phyloP scores from a whole-genome alignment of 2,888 invertebrate species.

The Phania funesta region DNA sequence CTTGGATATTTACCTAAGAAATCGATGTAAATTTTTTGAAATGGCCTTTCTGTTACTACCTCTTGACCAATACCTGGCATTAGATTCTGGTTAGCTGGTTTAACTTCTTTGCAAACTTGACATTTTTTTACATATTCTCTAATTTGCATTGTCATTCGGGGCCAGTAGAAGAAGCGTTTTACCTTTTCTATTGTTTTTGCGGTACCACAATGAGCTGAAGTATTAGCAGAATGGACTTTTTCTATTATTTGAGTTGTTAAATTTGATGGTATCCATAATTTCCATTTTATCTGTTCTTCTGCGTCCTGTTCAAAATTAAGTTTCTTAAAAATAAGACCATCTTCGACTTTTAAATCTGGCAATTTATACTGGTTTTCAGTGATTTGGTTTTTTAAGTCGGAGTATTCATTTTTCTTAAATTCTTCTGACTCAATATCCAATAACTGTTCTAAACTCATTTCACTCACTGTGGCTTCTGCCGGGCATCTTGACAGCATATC shows the following conservation, averaged over 20 bases:
- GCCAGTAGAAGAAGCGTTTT: slow-evolving; percentile 15
- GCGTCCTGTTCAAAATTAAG: neutral
- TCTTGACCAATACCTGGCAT: too few relatives aligned
- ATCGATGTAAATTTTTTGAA: too few relatives aligned
- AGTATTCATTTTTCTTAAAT: slow-evolving; percentile 43
- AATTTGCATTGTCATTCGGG: slow-evolving; percentile 31
- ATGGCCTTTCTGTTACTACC: too few relatives aligned
- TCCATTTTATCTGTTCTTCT: neutral
- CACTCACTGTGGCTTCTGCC: neutral
- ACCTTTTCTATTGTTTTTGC: too few relatives aligned
- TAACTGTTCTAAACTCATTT: neutral
- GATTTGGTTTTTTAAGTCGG: neutral
- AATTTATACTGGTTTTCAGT: neutral
- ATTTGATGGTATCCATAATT: neutral
- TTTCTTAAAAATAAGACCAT: slow-evolving; percentile 13
- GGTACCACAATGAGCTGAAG: neutral
- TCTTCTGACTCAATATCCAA: slow-evolving; percentile 24
- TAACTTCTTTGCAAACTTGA: too few relatives aligned
- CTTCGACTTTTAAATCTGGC: slow-evolving; percentile 50
- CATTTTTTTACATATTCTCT: neutral
- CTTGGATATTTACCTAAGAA: too few relatives aligned
- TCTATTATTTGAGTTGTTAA: neutral
- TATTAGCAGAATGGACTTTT: neutral
- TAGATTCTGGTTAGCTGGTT: too few relatives aligned
- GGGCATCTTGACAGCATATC: slow-evolving; percentile 1